Percentiles rank a stretch among this genome's conserved stretches.
Evolutionary conservation across 2,888 invertebrate genomes (phyloP).

Genomic region (Gymnoscelis rufifasciata): DNA sequence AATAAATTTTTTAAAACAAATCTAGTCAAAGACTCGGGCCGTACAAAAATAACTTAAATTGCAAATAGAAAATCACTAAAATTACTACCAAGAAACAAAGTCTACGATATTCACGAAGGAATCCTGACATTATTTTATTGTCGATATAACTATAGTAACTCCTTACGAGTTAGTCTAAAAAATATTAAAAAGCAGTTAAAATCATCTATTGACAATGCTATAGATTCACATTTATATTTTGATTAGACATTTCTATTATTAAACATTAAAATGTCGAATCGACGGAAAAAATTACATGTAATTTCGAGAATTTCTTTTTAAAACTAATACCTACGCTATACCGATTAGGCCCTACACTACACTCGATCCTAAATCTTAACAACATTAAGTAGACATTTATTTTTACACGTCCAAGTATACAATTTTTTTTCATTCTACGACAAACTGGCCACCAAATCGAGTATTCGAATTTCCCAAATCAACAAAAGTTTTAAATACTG

Average conservation of each 20-base stretch:
- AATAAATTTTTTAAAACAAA: constrained; percentile 19
- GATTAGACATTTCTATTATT: constrained; percentile 22
- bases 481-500: constrained; percentile 53
- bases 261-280: constrained; percentile 24
- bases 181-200: constrained; percentile 16
- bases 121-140: constrained; percentile 21
- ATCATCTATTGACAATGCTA: constrained; percentile 13
- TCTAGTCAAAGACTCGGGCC: constrained; percentile 24
- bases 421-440: constrained; percentile 41
- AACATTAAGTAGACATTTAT: constrained; percentile 53
- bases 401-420: constrained; percentile 54
- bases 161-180: constrained; percentile 12
- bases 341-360: constrained; percentile 53
- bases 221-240: constrained; percentile 14
- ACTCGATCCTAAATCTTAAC: constrained; percentile 43
- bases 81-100: constrained; percentile 11
- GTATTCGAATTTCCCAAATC: constrained; percentile 32
- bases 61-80: constrained; percentile 11
- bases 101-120: constrained; percentile 11
- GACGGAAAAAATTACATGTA: constrained; percentile 28
- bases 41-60: constrained; percentile 13
- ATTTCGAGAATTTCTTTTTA: constrained; percentile 33
- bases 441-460: constrained; percentile 57
- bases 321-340: constrained; percentile 31
- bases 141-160: constrained; percentile 20